Conservation (phyloP, 2,888 invertebrate species). For the Morpho helenor region DNA sequence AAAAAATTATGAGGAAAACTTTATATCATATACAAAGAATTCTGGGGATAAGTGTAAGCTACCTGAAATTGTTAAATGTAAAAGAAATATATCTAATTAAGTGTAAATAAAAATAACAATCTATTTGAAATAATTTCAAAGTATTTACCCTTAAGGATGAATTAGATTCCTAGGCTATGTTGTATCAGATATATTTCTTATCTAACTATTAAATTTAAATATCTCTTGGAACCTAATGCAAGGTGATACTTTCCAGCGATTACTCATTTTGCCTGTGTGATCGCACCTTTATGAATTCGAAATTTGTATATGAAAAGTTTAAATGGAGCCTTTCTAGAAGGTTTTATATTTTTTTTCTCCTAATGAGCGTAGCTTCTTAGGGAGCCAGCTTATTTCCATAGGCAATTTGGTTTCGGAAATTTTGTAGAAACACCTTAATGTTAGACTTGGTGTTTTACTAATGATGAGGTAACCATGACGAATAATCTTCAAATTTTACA, state of each 20-base stretch:
- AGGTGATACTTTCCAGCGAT: not conserved
- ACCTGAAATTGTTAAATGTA: too few relatives aligned
- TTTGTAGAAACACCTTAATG: conserved; percentile 30
- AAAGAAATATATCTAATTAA: too few relatives aligned
- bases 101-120: too few relatives aligned
- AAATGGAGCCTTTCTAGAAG: conserved; percentile 61
- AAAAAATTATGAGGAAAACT: too few relatives aligned
- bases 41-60: too few relatives aligned
- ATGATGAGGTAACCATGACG: conserved; percentile 16
- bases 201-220: too few relatives aligned
- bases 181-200: too few relatives aligned
- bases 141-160: too few relatives aligned
- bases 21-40: too few relatives aligned
- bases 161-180: too few relatives aligned
- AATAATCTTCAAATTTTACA: conserved; percentile 4
- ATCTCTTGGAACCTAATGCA: too few relatives aligned
- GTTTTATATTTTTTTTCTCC: conserved; percentile 45
- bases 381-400: conserved; percentile 50
- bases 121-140: too few relatives aligned
- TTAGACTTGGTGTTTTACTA: conserved; percentile 23
- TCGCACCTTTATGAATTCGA: conserved; percentile 45
- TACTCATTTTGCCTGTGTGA: conserved; percentile 19
- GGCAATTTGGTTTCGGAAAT: conserved; percentile 35
- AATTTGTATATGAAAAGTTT: conserved; percentile 71
- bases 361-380: conserved; percentile 66